Base-by-base conservation (phyloP, 2,113 vertebrate species). In the Potamarius usumacintae region DNA sequence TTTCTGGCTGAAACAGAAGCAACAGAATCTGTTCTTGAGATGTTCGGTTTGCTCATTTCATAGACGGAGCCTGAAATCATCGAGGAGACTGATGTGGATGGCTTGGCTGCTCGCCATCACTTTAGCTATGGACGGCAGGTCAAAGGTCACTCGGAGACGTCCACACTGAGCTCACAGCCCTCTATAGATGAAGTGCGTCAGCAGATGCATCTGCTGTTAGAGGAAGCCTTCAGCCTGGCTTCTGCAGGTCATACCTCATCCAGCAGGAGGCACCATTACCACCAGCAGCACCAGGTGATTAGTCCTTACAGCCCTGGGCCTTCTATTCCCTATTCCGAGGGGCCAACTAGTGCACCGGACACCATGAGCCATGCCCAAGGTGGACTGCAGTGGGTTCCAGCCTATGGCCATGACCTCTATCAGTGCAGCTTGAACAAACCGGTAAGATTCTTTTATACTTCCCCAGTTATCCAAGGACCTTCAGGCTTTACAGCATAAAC, bases 151-250 rank as follows among this genome's bases (percentile, higher is more conserved):
- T 99, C 98, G 0, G 97, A 99, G 95, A 98, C 98, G 0, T 99
- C 98, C 79, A 99, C 98, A 0, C 94, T 99, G 93, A 99, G 98
- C 95, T 99, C 98, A 15, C 98, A 99, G 95, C 98, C 98, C 0
- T 99, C 98, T 88, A 99, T 99, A 84, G 97, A 99, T 12, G 98
- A 99, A 92, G 98, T 99, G 88, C 94, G 98, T 25, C 98, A 99
- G 89, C 98, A 99, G 95, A 99, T 99, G 98, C 98, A 99, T 92
- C 95, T 99, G 94, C 95, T 99, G 81, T 94, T 99, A 92, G 98
- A 99, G 92, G 98, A 99, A 90, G 98, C 98, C 42, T 99, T 99
- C 94, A 99, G 97, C 93, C 94, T 99, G 94, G 98, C 98, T 1
- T 98, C 98, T 0, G 97, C 97, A 0, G 97, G 98, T 55, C 98